phyloP scores from a whole-genome alignment of 2,888 invertebrate genomes.

The Stenchaetothrips biformis region DNA sequence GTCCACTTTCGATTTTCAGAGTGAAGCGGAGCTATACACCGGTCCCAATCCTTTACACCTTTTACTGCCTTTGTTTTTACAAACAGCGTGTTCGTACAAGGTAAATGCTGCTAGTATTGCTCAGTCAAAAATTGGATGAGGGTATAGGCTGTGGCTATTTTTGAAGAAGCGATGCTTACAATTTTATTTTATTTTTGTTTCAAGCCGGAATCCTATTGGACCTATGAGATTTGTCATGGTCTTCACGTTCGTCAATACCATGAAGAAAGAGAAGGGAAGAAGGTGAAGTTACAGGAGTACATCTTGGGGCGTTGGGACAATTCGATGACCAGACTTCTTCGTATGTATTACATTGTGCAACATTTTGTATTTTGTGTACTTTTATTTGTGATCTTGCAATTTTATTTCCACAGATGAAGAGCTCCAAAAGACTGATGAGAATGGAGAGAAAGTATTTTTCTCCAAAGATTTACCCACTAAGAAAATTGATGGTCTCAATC shows the following conservation, averaged over 20 bases:
- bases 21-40: constrained; percentile 56
- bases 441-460: constrained; percentile 33
- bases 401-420: constrained; percentile 37
- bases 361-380: constrained; percentile 28
- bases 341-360: background rate
- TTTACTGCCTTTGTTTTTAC: constrained; percentile 68
- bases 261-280: constrained; percentile 87
- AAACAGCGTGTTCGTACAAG: constrained; percentile 77
- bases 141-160: background rate
- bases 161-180: background rate
- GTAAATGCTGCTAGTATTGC: constrained; percentile 41
- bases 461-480: constrained; percentile 50
- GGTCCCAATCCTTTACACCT: constrained; percentile 75
- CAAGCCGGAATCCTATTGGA: constrained; percentile 88
- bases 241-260: constrained; percentile 89
- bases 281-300: constrained; percentile 78
- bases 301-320: constrained; percentile 73
- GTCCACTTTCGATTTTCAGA: constrained; percentile 41
- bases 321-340: background rate
- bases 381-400: background rate
- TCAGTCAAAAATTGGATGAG: too few species aligned
- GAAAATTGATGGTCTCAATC: constrained; percentile 79
- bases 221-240: constrained; percentile 94
- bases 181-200: constrained; percentile 32
- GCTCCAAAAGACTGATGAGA: constrained; percentile 36